Conservation (phyloP, 2,888 invertebrate species). For the Belgica antarctica region DNA sequence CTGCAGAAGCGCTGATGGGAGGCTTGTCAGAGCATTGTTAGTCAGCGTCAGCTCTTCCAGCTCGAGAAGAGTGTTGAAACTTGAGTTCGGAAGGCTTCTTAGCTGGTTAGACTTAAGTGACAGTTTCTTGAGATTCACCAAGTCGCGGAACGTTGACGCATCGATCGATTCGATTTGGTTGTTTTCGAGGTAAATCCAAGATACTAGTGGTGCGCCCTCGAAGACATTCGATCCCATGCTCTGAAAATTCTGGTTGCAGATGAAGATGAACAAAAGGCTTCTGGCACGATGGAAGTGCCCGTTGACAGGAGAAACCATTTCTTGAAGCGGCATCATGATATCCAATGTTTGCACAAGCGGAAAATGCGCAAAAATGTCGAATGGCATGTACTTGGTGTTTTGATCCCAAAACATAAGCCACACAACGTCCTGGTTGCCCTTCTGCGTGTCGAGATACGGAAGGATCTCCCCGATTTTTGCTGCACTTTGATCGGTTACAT, state of each 20-base stretch:
- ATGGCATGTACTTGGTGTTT: not conserved
- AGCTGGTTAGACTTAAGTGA: not conserved
- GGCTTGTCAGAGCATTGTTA: not conserved
- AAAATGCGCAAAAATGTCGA: not conserved
- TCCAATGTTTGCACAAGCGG: not conserved
- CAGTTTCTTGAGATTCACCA: not conserved
- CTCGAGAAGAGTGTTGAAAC: not conserved
- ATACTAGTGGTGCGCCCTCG: not conserved
- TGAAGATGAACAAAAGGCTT: not conserved
- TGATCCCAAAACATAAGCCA: not conserved
- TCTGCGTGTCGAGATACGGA: not conserved
- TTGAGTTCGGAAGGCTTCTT: not conserved
- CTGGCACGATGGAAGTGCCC: not conserved
- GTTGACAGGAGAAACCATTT: not conserved
- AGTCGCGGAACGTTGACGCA: not conserved
- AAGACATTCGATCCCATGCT: not conserved
- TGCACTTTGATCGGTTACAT: not conserved
- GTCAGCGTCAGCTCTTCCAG: not conserved
- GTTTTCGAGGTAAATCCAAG: not conserved
- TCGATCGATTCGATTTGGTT: not conserved
- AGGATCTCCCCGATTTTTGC: not conserved
- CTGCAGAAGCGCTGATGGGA: not conserved
- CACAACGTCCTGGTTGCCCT: not conserved
- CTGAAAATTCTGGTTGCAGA: not conserved
- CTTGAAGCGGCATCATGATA: not conserved